Evolutionary conservation across 2,797 vertebrate species (phyloP).

Genomic region (Acanthis flammea): DNA sequence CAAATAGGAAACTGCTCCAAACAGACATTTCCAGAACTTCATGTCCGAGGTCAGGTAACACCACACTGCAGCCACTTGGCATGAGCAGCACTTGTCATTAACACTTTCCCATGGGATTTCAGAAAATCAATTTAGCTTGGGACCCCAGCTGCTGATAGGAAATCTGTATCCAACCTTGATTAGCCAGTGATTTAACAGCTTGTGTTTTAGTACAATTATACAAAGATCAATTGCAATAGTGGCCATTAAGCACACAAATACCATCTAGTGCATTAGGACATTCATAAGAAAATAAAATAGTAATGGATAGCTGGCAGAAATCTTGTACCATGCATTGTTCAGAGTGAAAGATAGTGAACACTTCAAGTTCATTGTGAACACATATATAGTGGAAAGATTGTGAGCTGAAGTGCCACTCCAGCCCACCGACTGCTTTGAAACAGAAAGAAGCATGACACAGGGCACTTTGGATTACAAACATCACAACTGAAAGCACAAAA

Average conservation of each 20-base stretch:
- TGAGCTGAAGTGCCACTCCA: background rate
- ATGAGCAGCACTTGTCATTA: background rate
- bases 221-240: background rate
- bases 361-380: background rate
- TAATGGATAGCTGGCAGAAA: background rate
- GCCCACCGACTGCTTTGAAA: background rate
- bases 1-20: background rate
- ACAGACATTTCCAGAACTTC: background rate
- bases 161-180: background rate
- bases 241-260: background rate
- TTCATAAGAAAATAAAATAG: background rate
- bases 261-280: background rate
- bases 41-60: background rate
- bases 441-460: rapidly evolving
- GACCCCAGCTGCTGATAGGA: background rate
- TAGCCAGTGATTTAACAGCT: background rate
- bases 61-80: background rate
- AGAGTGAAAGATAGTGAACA: background rate
- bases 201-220: background rate
- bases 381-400: rapidly evolving
- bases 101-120: background rate
- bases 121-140: background rate
- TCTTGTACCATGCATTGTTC: background rate
- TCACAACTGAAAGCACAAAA: background rate
- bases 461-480: background rate